Evolutionary conservation across 2,797 vertebrate genomes (phyloP), one percentile per base, ranked within the genome.

Genomic region (Acipenser ruthenus): DNA sequence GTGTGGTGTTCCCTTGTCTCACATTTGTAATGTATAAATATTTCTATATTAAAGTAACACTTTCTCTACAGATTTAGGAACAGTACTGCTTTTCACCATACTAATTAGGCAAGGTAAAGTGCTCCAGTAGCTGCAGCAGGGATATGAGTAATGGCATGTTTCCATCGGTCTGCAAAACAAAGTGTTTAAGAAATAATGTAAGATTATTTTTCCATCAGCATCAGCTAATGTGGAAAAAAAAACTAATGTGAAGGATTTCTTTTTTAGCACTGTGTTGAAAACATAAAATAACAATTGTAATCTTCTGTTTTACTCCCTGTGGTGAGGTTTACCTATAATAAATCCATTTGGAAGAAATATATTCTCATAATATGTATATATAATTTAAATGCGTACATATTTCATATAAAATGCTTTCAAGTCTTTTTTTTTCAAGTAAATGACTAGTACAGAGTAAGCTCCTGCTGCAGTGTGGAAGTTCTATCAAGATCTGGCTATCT

Each of bases 51-150:
- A 81, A 80, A 75, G 77, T 71, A 81, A 85, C 80, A 81, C 78
- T 82, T 86, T 85, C 81, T 80, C 82, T 83, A 73, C 74, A 79
- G 76, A 82, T 80, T 79, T 75, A 82, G 71, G 74, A 82, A 77
- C 75, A 71, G 79, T 78, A 79, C 67, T 79, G 79, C 83, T 79
- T 82, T 78, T 78, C 71, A 76, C 79, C 82, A 80, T 78, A 83
- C 81, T 83, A 78, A 81, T 83, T 75, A 80, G 79, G 81, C 77
- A 84, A 81, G 85, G 80, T 76, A 12, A 62, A 18, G 8, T 72
- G 77, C 76, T 73, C 76, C 75, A 73, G 80, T 84, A 85, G 87
- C 88, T 87, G 88, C 67, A 75, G 77, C 68, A 78, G 87, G 87
- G 87, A 71, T 75, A 82, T 83, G 83, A 88, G 83, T 86, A 80